Base-by-base conservation (phyloP, 2,113 vertebrate species). In the Seriola aureovittata region DNA sequence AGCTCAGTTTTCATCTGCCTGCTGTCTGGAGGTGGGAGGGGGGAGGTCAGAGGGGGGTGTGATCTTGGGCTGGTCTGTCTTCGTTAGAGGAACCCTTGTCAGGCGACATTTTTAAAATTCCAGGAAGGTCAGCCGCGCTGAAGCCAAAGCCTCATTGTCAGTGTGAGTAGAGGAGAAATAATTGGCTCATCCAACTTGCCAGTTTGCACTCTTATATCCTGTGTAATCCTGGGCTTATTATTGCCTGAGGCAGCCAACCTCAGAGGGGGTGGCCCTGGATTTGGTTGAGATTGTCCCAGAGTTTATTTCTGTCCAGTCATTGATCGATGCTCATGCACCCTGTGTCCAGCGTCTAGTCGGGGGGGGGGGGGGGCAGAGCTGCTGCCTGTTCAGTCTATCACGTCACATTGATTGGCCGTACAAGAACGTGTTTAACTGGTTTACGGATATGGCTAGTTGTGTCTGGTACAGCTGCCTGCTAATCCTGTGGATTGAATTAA, bases 401-500 rank as follows among this genome's bases (percentile, higher is more conserved):
- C 19, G 57, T 68, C 38, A 7, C 72, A 75, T 38, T 69, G 75
- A 86, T 62, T 25, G 65, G 81, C 17, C 19, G 0, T 21, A 42
- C 42, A 32, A n/a, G 65, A 77, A 76, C 21, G 23, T 70, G 65
- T 75, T 84, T 83, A 85, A 86, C 55, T 54, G 84, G 72, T 85
- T 87, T 73, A 90, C 10, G 1, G 76, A 64, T 70, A 29, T 58
- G 60, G 46, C 14, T 70, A 63, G 55, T 75, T 59, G 42, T 66
- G 71, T 78, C 64, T 71, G 13, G 1, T 25, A 23, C 65, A 74
- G 58, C 54, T 72, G 69, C 40, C 40, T 72, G 76, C 68, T 90
- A 91, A 94, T 95, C 90, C 85, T 23, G 40, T 21, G 77, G 88
- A 93, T 92, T 93, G 71, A 90, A 89, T 94, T 87, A 93, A 92